Evolutionary conservation across 2,888 invertebrate genomes (phyloP).

Genomic region (Phortica okadai): DNA sequence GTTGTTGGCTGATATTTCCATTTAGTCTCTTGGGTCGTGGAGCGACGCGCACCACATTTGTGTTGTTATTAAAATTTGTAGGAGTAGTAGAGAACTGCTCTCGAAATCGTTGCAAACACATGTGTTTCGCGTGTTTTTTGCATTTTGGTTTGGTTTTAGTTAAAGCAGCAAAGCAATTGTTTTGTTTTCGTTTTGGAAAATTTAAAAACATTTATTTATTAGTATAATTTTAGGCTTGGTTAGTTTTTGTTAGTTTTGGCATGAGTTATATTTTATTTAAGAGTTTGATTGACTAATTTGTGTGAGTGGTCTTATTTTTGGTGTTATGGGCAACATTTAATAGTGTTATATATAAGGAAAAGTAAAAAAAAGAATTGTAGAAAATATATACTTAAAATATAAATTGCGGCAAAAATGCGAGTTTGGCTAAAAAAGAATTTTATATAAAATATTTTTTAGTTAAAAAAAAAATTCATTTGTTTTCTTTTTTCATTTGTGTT

Average conservation of each 20-base stretch:
- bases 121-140: background rate
- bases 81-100: constrained; percentile 76
- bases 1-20: constrained; percentile 74
- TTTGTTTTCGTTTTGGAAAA: constrained; percentile 19
- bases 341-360: background rate
- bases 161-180: constrained; percentile 29
- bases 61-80: constrained; percentile 81
- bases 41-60: constrained; percentile 77
- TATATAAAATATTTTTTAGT: background rate
- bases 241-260: background rate
- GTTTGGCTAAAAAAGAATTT: background rate
- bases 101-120: constrained; percentile 16
- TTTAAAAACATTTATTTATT: constrained; percentile 52
- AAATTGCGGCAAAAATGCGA: background rate
- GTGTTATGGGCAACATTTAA: constrained; percentile 42
- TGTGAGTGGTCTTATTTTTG: background rate
- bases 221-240: constrained; percentile 41
- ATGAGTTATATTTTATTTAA: background rate
- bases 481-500: too few relatives aligned
- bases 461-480: background rate
- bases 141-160: background rate
- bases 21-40: constrained; percentile 76
- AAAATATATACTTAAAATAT: background rate
- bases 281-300: background rate
- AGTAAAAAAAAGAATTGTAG: background rate